phyloP scores from a whole-genome alignment of 2,797 vertebrate species.

The Schizothorax lantsangensis region DNA sequence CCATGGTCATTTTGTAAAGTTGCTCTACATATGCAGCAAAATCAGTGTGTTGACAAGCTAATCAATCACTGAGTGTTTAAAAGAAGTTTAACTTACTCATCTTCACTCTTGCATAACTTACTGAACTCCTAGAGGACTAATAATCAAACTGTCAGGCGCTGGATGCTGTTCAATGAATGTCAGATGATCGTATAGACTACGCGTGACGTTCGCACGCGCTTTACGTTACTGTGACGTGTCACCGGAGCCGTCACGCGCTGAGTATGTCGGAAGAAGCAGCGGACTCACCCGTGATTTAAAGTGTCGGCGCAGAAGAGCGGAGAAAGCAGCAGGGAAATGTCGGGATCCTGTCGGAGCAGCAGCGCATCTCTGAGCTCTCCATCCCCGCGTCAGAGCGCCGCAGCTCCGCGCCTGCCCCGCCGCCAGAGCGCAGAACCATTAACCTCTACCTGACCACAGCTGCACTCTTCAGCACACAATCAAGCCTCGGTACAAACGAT shows the following conservation, averaged over 20 bases:
- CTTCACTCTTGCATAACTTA: neutral
- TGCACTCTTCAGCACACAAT: neutral
- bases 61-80: neutral
- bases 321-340: conserved; percentile 28
- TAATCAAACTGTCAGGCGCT: neutral
- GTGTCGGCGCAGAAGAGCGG: neutral
- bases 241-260: neutral
- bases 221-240: neutral
- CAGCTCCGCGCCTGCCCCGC: conserved; percentile 35
- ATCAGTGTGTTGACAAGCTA: neutral
- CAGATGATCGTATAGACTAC: conserved; percentile 24
- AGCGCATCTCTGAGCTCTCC: conserved; percentile 70
- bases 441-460: conserved; percentile 43
- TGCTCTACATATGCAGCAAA: neutral
- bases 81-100: neutral
- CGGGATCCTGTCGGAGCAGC: conserved; percentile 31
- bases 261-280: conserved; percentile 17
- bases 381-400: conserved; percentile 33
- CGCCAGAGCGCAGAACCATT: conserved; percentile 15
- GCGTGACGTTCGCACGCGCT: conserved; percentile 18
- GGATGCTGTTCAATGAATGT: conserved; percentile 48
- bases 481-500: neutral
- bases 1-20: neutral
- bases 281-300: conserved; percentile 53
- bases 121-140: neutral